Percentiles rank a stretch among this genome's conserved stretches.
These are phyloP conservation scores for Crocodylus rhombifer DNA, from an alignment of 2,797 vertebrate genomes.

Conservation along the genomic window DNA sequence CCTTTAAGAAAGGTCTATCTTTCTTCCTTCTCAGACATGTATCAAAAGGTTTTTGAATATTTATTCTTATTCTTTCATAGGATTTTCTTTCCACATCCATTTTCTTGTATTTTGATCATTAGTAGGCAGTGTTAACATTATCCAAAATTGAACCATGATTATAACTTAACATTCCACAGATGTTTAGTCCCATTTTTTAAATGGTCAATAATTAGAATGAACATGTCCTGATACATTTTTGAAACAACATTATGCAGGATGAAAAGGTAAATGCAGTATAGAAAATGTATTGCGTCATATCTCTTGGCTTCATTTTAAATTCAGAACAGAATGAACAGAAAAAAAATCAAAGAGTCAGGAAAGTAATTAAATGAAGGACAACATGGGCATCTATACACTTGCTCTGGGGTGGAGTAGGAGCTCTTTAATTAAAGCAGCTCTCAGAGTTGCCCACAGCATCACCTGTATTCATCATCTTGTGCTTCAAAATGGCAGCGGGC, in stretches of 20 bases:
- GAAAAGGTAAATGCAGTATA: conserved; percentile 14
- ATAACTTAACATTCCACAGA: conserved; percentile 6
- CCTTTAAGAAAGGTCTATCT: background rate
- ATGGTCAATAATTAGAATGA: conserved; percentile 5
- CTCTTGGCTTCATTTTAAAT: conserved; percentile 29
- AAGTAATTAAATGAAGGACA: background rate
- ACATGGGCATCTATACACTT: background rate
- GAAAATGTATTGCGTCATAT: background rate
- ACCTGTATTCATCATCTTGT: no score
- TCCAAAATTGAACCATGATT: background rate
- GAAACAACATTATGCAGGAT: background rate
- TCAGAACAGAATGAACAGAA: background rate
- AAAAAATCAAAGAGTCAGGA: conserved; percentile 41
- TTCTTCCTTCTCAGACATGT: background rate
- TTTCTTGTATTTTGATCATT: background rate
- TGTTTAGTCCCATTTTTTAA: conserved; percentile 24
- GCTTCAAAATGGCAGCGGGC: no score
- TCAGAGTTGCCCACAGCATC: no score
- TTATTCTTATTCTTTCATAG: conserved; percentile 11
- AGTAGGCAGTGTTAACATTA: background rate
- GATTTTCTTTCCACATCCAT: conserved; percentile 25
- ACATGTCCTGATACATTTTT: background rate
- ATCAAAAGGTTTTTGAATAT: background rate
- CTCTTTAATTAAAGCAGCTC: no score
- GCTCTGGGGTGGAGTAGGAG: no score